These are phyloP conservation scores for Passer montanus DNA, from an alignment of 2,113 vertebrate species.

Conservation along the genomic window DNA sequence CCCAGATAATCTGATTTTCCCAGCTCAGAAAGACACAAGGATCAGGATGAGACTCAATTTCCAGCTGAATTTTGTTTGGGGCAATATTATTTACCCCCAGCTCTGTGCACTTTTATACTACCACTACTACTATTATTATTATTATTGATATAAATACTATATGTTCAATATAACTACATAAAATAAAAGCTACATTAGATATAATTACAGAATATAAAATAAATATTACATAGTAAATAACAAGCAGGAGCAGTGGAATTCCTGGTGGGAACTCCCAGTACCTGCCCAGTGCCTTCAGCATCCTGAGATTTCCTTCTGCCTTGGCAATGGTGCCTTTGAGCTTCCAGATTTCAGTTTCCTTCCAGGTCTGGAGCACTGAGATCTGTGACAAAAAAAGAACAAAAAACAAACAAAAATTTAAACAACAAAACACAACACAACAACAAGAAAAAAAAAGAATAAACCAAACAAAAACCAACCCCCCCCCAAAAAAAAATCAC, in stretches of 20 bases:
- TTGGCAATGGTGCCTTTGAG: constrained; percentile 8
- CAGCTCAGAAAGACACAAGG: not conserved
- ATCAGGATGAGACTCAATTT: not conserved
- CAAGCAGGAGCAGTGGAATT: not conserved
- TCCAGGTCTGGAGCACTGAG: constrained; percentile 71
- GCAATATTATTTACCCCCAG: not conserved
- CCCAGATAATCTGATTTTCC: not conserved
- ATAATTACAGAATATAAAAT: not conserved
- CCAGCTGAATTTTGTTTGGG: not conserved
- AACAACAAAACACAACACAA: fast-evolving
- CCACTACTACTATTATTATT: not conserved
- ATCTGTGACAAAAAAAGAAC: constrained; percentile 41
- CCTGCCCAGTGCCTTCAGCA: constrained; percentile 52
- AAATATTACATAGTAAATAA: not conserved
- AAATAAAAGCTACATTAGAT: fast-evolving
- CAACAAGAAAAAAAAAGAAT: not conserved
- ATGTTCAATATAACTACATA: not conserved
- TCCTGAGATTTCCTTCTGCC: constrained; percentile 56
- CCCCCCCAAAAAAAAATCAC: no score
- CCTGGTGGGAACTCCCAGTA: not conserved
- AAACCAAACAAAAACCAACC: no score
- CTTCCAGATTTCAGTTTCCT: constrained; percentile 52
- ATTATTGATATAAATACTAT: no score
- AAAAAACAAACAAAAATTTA: not conserved
- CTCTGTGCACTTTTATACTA: not conserved